These are phyloP conservation scores for Pogonomyrmex barbatus DNA, from an alignment of 1,140 invertebrate genomes.

Conservation along the genomic window DNA sequence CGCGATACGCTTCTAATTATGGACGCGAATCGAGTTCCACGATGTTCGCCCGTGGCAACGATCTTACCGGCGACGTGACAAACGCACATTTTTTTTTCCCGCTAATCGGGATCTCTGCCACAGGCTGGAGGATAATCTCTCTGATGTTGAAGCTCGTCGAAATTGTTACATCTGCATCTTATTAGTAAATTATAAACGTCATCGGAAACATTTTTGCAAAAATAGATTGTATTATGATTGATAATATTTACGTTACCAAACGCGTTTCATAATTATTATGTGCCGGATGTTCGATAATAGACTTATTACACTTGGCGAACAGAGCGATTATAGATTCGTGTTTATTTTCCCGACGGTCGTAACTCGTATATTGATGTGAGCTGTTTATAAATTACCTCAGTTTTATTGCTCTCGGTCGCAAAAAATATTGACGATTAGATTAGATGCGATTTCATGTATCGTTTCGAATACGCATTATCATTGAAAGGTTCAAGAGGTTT, in stretches of 20 bases:
- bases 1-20: conserved; percentile 24
- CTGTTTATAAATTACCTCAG: conserved; percentile 4
- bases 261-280: conserved; percentile 1
- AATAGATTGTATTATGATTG: neutral
- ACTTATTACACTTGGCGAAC: neutral
- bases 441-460: conserved; percentile 22
- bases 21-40: neutral
- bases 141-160: neutral
- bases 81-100: neutral
- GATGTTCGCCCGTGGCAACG: neutral
- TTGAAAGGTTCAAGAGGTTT: conserved; percentile 7
- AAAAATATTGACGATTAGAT: conserved; percentile 61
- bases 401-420: conserved; percentile 24
- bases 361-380: neutral
- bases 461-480: neutral
- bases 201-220: neutral
- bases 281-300: neutral
- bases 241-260: neutral
- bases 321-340: neutral
- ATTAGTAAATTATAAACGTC: neutral
- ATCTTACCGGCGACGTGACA: neutral
- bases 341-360: conserved; percentile 3
- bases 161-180: neutral
- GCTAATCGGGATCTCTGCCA: neutral
- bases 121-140: too few relatives aligned